phyloP scores from a whole-genome alignment of 2,797 vertebrate species.

The Brachyrhaphis roseni region DNA sequence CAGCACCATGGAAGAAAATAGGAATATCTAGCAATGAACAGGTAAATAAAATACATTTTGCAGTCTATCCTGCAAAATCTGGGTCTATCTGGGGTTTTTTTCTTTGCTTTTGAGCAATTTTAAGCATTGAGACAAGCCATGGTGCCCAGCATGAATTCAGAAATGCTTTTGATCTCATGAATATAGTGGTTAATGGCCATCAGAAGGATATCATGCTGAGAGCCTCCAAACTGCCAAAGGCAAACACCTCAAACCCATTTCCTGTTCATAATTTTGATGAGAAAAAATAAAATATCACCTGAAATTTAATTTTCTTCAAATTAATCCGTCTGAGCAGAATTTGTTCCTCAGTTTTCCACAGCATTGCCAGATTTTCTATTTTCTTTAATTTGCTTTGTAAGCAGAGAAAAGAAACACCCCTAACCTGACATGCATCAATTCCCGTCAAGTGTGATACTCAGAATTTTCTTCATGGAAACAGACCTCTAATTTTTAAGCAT shows the following conservation, averaged over 20 bases:
- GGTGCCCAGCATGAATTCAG: constrained; percentile 21
- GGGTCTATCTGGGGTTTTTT: neutral
- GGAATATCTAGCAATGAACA: neutral
- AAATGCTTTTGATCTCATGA: constrained; percentile 25
- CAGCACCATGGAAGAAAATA: neutral
- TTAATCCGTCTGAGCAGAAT: constrained; percentile 47
- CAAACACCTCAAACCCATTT: constrained; percentile 43
- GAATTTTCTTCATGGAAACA: constrained; percentile 26
- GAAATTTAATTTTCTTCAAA: constrained; percentile 44
- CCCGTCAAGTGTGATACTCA: constrained; percentile 18
- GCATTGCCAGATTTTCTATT: constrained; percentile 62
- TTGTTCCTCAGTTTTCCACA: constrained; percentile 22
- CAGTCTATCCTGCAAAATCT: too few relatives aligned
- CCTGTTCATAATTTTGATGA: constrained; percentile 39
- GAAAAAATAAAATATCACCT: constrained; percentile 49
- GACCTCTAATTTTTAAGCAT: constrained; percentile 42
- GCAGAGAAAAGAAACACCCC: constrained; percentile 36
- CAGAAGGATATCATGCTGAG: constrained; percentile 32
- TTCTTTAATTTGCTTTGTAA: constrained; percentile 52
- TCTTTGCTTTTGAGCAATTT: neutral
- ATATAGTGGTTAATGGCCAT: constrained; percentile 50
- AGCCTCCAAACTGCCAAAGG: constrained; percentile 39
- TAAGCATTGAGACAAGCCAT: constrained; percentile 9
- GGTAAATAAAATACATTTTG: neutral
- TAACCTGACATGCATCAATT: constrained; percentile 40